Evolutionary conservation across 2,888 invertebrate species (phyloP), one percentile per base, ranked within the genome.

Genomic region (Yponomeuta plumbellus): DNA sequence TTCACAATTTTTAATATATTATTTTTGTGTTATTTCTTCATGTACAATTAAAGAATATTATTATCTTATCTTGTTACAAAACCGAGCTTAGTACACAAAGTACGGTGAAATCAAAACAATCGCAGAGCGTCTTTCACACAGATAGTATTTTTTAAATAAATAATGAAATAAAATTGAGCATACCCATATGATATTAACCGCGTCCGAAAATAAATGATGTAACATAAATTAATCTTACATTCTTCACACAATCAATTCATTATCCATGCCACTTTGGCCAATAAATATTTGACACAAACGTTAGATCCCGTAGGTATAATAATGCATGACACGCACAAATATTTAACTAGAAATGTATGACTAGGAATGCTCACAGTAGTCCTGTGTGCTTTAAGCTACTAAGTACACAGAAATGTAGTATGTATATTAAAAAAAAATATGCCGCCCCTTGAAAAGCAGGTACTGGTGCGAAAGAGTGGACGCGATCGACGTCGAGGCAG

Each of bases 361-460:
- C 88, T 88, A 88, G 88, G 76, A 76, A 75, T 76, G 75, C 80
- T 86, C 86, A 86, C 86, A 87, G 84, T 79, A 77, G 78, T 70
- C 80, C 6, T 23, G 23, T 64, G 6, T 82, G 77, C 69, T 79
- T 83, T 81, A 84, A 68, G 44, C 69, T 81, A 85, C 86, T 73
- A 75, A 81, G 70, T 84, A 86, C 79, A 83, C 76, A 75, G 74
- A 79, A 81, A 69, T 78, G 73, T 78, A 79, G 73, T 74, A 74
- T 72, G 73, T 74, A 74, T 72, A 75, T 73, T 17, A 17, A 17
- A 13, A 71, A 70, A 71, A 70, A 67, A 81, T 80, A 81, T 83
- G 88, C 86, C 82, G 79, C 83, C 81, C 85, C 81, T 76, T 74
- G 71, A 52, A 8, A 3, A 10, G 34, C 34, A 34, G 8, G 34